Percentiles rank a stretch among this genome's conserved stretches.
These are phyloP conservation scores for Acrossocheilus fasciatus DNA, from an alignment of 2,797 vertebrate species.

Conservation along the genomic window DNA sequence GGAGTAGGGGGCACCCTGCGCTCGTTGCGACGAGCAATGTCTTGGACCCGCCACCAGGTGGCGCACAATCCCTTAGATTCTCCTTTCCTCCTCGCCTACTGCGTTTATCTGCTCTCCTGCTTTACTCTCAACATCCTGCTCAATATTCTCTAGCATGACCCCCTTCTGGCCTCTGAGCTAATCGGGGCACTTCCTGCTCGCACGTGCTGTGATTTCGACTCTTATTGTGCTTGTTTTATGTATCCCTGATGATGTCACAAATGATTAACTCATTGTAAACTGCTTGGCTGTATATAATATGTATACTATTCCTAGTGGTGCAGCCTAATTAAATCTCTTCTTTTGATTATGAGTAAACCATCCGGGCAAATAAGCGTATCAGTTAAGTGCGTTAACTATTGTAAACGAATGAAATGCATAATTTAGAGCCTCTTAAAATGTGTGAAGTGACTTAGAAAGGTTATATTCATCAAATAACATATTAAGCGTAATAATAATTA, in stretches of 20 bases:
- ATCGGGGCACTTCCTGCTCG: slow-evolving; percentile 24
- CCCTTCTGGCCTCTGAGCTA: slow-evolving; percentile 53
- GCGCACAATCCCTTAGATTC: slow-evolving; percentile 89
- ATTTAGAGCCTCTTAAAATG: neutral
- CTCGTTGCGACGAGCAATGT: slow-evolving; percentile 81
- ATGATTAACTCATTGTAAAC: slow-evolving; percentile 16
- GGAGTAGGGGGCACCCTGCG: slow-evolving; percentile 80
- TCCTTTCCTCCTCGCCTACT: slow-evolving; percentile 89
- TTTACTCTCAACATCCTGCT: slow-evolving; percentile 80
- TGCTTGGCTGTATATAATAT: slow-evolving; percentile 27
- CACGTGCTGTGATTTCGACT: slow-evolving; percentile 40
- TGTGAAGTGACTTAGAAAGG: neutral
- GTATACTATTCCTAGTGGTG: slow-evolving; percentile 55
- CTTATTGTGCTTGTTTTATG: slow-evolving; percentile 56
- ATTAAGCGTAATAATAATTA: neutral
- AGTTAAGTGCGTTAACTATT: neutral
- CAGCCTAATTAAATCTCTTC: slow-evolving; percentile 62
- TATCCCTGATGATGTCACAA: slow-evolving; percentile 58
- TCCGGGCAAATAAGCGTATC: slow-evolving; percentile 47
- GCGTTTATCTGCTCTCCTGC: slow-evolving; percentile 83
- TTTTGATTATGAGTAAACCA: slow-evolving; percentile 64
- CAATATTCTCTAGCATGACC: slow-evolving; percentile 77
- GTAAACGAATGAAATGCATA: neutral
- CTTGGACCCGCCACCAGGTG: slow-evolving; percentile 88
- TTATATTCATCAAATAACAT: neutral